Conservation (phyloP, 2,113 vertebrate genomes). For the Lampris incognitus region DNA sequence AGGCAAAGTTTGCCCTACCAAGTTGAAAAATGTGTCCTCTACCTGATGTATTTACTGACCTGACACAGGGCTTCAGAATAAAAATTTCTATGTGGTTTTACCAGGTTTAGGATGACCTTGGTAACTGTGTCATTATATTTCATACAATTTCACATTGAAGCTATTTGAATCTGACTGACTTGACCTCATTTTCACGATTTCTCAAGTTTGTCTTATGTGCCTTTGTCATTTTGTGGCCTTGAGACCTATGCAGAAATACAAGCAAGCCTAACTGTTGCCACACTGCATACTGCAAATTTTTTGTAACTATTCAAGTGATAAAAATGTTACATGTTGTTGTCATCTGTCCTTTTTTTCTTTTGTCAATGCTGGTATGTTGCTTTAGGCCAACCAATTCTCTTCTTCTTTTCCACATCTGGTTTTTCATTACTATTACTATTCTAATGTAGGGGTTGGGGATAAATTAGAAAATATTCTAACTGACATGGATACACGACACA, state of each 20-base stretch:
- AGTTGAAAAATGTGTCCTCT: too few relatives aligned
- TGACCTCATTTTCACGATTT: neutral
- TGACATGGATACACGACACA: too few relatives aligned
- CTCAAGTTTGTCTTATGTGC: neutral
- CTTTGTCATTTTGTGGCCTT: neutral
- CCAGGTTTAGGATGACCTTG: neutral
- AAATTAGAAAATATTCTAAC: too few relatives aligned
- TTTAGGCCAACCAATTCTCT: too few relatives aligned
- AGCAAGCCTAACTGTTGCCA: neutral
- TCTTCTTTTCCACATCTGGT: too few relatives aligned
- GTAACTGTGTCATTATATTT: too few relatives aligned
- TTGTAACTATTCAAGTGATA: constrained; percentile 24
- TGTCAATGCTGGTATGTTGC: neutral
- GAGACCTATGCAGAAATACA: constrained; percentile 23
- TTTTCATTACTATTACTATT: too few relatives aligned
- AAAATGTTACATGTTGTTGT: constrained; percentile 37
- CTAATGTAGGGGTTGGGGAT: too few relatives aligned
- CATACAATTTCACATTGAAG: too few relatives aligned
- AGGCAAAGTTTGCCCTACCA: too few relatives aligned
- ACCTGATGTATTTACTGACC: neutral
- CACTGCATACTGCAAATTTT: constrained; percentile 22
- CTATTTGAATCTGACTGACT: neutral
- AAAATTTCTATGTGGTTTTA: neutral
- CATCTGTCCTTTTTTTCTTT: neutral
- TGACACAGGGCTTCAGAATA: neutral